Base-by-base conservation (phyloP, 2,888 invertebrate genomes). In the Orthonevra nobilis region DNA sequence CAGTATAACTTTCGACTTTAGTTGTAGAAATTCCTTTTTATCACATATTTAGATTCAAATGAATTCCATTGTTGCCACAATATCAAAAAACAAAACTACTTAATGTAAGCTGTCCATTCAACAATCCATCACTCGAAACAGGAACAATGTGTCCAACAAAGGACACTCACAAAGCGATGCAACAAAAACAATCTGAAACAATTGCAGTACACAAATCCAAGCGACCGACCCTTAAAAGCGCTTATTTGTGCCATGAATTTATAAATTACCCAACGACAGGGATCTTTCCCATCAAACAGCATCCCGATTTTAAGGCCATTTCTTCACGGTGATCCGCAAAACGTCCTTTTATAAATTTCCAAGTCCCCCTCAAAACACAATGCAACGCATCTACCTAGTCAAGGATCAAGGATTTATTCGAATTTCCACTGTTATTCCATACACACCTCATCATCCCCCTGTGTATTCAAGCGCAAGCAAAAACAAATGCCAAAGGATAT, bases 141-240 rank as follows among this genome's bases (percentile, higher is more conserved):
- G 36, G 34, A 48, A 40, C 38, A 58, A 30, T 17, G 14, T 12
- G 19, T 14, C 20, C 19, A 7, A 64, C 50, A 64, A 64, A 52
- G 44, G 52, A 63, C 40, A 54, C 74, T 64, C 36, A 28, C 63
- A 46, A 36, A 40, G 17, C 17, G n/a, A 38, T 46, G 32, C 40
- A 20, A 42, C 14, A 64, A 19, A 66, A 60, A 73, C 72, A 79
- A 73, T 79, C 73, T 61, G 72, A 60, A 73, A 79, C 79, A 79
- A 79, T 79, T 72, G 79, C 72, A 70, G 56, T 44, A 70, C 38
- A 70, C 84, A 86, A 85, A 87, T 84, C 86, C 87, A 87, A 87
- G 84, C 87, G 87, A 87, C 86, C 87, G 86, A 87, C n/a, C n/a
- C n/a, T n/a, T n/a, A n/a, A 84, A 87, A 87, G 86, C 87, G 87